Percentiles rank a stretch among this genome's conserved stretches.
These are phyloP conservation scores for Pica pica DNA, from an alignment of 2,113 vertebrate genomes.

Conservation along the genomic window DNA sequence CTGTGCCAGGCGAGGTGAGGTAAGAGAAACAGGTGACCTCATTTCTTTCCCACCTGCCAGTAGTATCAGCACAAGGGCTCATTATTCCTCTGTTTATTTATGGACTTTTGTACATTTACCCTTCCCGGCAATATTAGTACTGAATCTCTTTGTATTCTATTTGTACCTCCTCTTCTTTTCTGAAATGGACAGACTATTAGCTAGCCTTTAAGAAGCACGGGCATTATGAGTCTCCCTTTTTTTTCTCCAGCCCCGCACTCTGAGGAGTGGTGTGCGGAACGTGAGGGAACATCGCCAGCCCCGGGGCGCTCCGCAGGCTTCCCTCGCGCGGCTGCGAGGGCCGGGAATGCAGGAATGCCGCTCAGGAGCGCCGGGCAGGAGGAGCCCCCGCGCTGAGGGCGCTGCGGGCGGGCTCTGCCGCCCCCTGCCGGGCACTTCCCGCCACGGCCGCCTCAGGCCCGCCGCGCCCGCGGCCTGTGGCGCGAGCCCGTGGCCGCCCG, in stretches of 20 bases:
- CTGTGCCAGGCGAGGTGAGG: neutral
- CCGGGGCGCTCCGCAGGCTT: fast-evolving
- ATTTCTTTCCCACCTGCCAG: neutral
- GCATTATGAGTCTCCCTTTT: neutral
- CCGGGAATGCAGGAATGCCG: neutral
- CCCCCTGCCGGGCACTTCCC: conserved; percentile 50
- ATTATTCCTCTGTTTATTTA: neutral
- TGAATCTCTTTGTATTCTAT: neutral
- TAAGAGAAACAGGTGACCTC: neutral
- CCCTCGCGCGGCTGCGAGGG: too few relatives aligned
- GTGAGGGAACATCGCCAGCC: fast-evolving
- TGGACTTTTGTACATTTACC: neutral
- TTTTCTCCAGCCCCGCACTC: neutral
- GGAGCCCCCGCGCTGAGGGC: neutral
- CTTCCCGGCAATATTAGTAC: neutral
- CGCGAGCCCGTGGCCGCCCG: fast-evolving
- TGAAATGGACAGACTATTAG: neutral
- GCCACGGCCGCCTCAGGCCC: neutral
- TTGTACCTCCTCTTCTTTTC: neutral
- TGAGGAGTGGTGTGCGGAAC: neutral
- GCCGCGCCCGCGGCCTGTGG: neutral
- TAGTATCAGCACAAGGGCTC: neutral
- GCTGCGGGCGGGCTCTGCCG: conserved; percentile 15
- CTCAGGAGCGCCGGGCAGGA: neutral
- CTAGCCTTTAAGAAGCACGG: neutral